Conservation (phyloP, 1,140 invertebrate genomes). For the Drosophila fuyamai region DNA sequence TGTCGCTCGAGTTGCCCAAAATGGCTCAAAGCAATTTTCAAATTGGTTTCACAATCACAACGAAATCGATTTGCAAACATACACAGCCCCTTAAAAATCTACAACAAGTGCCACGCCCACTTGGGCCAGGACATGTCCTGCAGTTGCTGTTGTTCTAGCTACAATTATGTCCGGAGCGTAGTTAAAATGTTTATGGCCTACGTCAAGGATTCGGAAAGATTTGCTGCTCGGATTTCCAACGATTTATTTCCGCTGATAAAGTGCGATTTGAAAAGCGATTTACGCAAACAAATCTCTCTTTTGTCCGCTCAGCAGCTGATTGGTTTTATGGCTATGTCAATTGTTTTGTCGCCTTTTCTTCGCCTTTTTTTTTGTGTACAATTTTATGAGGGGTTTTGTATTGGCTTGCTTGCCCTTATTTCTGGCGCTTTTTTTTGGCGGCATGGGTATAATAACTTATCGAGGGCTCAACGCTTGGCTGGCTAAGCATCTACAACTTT, state of each 20-base stretch:
- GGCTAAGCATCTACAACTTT: conserved; percentile 23
- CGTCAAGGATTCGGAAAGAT: conserved; percentile 27
- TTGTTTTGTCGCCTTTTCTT: conserved; percentile 46
- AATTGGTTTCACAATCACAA: conserved; percentile 77
- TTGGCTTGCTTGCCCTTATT: neutral
- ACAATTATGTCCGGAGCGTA: conserved; percentile 50
- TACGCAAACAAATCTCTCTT: conserved; percentile 50
- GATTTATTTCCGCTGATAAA: conserved; percentile 73
- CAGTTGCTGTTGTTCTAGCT: conserved; percentile 36
- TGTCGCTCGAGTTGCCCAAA: conserved; percentile 62
- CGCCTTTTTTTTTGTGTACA: neutral
- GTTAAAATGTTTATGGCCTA: conserved; percentile 58
- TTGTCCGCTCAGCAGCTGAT: conserved; percentile 32
- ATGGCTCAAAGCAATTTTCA: conserved; percentile 79
- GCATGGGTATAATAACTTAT: conserved; percentile 23
- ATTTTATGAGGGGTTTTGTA: conserved; percentile 13
- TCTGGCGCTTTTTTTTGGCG: neutral
- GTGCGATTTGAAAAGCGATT: conserved; percentile 60
- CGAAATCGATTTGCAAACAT: conserved; percentile 75
- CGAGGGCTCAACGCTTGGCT: conserved; percentile 22
- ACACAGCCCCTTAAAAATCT: neutral
- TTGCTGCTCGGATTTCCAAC: conserved; percentile 34
- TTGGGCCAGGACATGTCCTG: conserved; percentile 9
- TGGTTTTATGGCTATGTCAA: conserved; percentile 43
- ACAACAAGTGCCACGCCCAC: conserved; percentile 20